Percentiles rank a stretch among this genome's conserved stretches.
Evolutionary conservation across 2,797 vertebrate genomes (phyloP).

Genomic region (Ctenopoma multispine): DNA sequence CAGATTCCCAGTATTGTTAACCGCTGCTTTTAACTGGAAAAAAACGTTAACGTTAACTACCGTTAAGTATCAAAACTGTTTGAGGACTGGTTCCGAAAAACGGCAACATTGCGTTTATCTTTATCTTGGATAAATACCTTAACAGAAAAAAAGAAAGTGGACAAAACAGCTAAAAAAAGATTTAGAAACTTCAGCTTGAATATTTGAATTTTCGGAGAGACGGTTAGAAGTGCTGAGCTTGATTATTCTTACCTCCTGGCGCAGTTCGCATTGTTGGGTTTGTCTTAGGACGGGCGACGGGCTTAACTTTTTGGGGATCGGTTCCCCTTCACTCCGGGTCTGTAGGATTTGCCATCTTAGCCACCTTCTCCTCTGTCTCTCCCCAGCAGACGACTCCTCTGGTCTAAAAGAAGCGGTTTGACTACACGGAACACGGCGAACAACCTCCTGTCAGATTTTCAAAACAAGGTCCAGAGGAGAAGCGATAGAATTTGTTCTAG

Average conservation of each 20-base stretch:
- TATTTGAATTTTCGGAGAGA: constrained; percentile 6
- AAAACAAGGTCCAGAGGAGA: constrained; percentile 46
- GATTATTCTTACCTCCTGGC: constrained; percentile 70
- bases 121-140: not conserved
- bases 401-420: constrained; percentile 49
- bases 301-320: constrained; percentile 64
- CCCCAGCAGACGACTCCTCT: constrained; percentile 66
- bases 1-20: not conserved
- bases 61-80: not conserved
- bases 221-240: not conserved
- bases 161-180: constrained; percentile 9
- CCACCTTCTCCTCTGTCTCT: constrained; percentile 80
- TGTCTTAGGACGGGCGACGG: constrained; percentile 57
- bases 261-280: constrained; percentile 67
- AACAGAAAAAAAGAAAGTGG: not conserved
- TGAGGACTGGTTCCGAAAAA: not conserved
- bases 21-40: not conserved
- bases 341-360: constrained; percentile 84
- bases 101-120: not conserved
- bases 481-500: not conserved
- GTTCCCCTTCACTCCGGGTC: constrained; percentile 82
- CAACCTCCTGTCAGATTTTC: constrained; percentile 23
- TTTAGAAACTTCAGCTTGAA: constrained; percentile 35
- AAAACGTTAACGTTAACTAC: not conserved
- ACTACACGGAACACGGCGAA: accelerated